phyloP scores from a whole-genome alignment of 2,888 invertebrate species.

The Teleogryllus oceanicus region DNA sequence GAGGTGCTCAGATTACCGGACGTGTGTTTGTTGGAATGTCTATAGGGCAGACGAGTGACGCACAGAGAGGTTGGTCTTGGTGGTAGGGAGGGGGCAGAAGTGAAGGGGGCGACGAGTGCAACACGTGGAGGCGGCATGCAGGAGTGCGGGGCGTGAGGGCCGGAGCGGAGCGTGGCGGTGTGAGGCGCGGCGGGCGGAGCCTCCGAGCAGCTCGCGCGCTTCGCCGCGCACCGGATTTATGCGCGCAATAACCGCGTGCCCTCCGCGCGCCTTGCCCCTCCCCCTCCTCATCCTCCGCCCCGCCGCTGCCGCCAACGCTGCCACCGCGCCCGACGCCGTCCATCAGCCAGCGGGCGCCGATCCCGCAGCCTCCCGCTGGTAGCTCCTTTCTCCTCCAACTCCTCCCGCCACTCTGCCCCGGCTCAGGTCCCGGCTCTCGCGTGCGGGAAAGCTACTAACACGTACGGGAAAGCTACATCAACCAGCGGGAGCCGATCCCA shows the following conservation, averaged over 20 bases:
- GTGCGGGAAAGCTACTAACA: too few species aligned
- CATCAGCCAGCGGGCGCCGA: not conserved
- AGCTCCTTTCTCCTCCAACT: not conserved
- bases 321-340: not conserved
- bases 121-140: not conserved
- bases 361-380: not conserved
- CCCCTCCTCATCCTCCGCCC: not conserved
- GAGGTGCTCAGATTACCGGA: too few species aligned
- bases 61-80: too few species aligned
- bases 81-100: not conserved
- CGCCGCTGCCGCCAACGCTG: not conserved
- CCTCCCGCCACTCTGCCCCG: not conserved
- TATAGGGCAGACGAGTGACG: too few species aligned
- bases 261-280: not conserved
- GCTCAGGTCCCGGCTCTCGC: not conserved
- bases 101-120: not conserved
- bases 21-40: not conserved
- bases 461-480: not conserved
- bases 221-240: not conserved
- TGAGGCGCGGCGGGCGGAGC: not conserved
- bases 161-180: not conserved
- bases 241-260: slow-evolving; percentile 18
- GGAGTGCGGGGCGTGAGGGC: not conserved
- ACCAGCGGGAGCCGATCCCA: not conserved
- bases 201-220: not conserved